A percentile compares a stretch with the other conserved stretches of the same genome.
Evolutionary conservation across 2,797 vertebrate genomes (phyloP).

Genomic region (Myiotriccus ornatus): DNA sequence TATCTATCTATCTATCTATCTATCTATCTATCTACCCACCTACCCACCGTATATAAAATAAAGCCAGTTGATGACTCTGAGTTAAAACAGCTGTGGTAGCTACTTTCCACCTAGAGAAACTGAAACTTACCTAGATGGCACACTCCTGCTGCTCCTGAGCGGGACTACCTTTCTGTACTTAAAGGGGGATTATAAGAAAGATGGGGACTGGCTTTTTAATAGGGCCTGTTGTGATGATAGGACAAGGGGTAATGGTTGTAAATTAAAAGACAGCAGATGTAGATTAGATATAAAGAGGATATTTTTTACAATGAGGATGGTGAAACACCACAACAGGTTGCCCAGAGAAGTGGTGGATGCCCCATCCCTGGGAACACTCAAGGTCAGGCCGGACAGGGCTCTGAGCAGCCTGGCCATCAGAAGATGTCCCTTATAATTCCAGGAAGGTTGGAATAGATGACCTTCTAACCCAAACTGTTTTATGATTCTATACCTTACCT

Average conservation of each 20-base stretch:
- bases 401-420: neutral
- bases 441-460: neutral
- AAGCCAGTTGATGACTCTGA: neutral
- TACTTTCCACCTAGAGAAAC: neutral
- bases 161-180: too few relatives aligned
- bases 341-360: neutral
- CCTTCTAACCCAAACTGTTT: neutral
- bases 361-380: neutral
- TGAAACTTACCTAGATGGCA: neutral
- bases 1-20: too few relatives aligned
- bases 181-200: neutral
- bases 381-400: neutral
- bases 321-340: neutral
- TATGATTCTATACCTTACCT: neutral
- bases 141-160: neutral
- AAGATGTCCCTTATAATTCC: neutral
- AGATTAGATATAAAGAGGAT: neutral
- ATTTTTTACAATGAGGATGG: neutral
- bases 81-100: neutral
- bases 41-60: neutral
- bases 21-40: too few relatives aligned
- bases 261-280: neutral
- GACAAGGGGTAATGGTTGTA: neutral
- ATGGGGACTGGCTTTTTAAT: neutral
- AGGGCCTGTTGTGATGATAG: neutral